Conservation (phyloP, 2,888 invertebrate species). For the Eucera pruinosa region DNA sequence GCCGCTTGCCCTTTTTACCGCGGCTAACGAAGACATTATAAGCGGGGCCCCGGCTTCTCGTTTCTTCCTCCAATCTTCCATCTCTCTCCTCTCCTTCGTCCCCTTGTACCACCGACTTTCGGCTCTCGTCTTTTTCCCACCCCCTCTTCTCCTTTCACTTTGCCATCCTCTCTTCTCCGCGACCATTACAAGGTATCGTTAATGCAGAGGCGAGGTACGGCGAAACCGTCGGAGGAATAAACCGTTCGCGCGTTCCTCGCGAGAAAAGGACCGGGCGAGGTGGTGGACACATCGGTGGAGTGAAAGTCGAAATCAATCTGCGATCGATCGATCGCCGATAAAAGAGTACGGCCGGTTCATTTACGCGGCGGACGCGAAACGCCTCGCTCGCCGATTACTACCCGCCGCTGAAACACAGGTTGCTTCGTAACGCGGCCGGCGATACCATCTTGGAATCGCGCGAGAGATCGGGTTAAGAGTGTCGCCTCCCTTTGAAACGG, state of each 20-base stretch:
- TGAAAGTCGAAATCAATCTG: constrained; percentile 41
- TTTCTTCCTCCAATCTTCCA: constrained; percentile 4
- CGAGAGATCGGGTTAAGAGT: not conserved
- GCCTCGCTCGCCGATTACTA: not conserved
- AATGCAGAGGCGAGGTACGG: constrained; percentile 4
- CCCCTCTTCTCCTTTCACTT: constrained; percentile 12
- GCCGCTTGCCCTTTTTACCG: constrained; percentile 54
- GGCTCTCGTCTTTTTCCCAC: constrained; percentile 41
- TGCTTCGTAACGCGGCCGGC: too few relatives aligned
- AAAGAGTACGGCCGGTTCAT: constrained; percentile 2
- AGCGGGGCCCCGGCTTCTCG: constrained; percentile 8
- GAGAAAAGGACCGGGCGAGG: too few relatives aligned
- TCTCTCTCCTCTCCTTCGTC: not conserved
- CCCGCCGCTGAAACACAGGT: too few relatives aligned
- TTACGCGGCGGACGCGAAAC: constrained; percentile 5
- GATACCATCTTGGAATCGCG: too few relatives aligned
- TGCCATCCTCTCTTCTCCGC: constrained; percentile 1
- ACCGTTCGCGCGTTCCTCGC: not conserved
- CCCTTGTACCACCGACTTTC: constrained; percentile 8
- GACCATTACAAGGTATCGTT: constrained; percentile 54
- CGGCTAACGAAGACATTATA: constrained; percentile 73
- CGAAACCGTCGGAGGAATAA: constrained; percentile 4
- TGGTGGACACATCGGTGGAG: not conserved
- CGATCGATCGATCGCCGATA: constrained; percentile 8
- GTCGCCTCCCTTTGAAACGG: constrained; percentile 15